A percentile compares a stretch with the other conserved stretches of the same genome.
Evolutionary conservation across 2,113 vertebrate species (phyloP).

Genomic region (Platanista minor): DNA sequence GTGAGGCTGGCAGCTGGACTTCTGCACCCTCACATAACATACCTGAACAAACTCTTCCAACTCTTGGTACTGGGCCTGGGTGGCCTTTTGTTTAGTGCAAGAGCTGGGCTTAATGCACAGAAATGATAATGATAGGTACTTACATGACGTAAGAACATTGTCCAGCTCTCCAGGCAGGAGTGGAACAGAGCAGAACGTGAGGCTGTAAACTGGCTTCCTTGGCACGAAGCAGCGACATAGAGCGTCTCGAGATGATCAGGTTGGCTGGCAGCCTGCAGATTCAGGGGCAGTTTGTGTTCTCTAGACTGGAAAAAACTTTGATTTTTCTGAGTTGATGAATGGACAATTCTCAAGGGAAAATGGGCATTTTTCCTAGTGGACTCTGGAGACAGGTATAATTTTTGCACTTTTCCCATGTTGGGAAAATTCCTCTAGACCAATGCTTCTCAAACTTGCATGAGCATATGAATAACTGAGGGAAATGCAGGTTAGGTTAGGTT

Average conservation of each 20-base stretch:
- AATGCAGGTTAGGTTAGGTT: neutral
- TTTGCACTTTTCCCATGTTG: neutral
- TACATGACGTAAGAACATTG: neutral
- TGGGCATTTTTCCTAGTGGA: neutral
- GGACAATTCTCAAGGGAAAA: neutral
- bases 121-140: neutral
- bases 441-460: neutral
- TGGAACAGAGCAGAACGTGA: neutral
- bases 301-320: neutral
- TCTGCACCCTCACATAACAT: neutral
- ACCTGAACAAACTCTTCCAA: neutral
- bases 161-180: neutral
- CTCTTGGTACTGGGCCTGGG: neutral
- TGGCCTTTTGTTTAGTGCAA: neutral
- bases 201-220: neutral
- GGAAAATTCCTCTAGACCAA: neutral
- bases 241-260: neutral
- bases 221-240: fast-evolving
- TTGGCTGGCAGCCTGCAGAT: neutral
- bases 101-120: neutral
- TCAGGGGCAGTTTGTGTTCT: neutral
- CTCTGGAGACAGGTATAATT: neutral
- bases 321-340: neutral
- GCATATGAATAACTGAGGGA: neutral
- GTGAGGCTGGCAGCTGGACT: neutral